Percentiles rank a stretch among this genome's conserved stretches.
These are phyloP conservation scores for Sus cebifrons DNA, from an alignment of 2,797 vertebrate species.

Conservation along the genomic window DNA sequence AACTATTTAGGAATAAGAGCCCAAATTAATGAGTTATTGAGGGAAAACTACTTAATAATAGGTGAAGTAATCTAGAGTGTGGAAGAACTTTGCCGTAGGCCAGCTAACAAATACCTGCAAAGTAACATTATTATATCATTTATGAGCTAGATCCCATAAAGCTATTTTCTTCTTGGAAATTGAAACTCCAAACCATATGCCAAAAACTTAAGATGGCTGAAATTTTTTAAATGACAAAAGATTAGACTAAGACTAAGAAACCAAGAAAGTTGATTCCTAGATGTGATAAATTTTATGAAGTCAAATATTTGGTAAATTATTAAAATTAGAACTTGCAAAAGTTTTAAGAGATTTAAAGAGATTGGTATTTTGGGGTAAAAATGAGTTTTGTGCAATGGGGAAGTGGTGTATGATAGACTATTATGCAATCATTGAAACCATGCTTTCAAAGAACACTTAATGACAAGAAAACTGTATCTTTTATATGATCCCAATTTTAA, in stretches of 20 bases:
- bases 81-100: neutral
- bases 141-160: neutral
- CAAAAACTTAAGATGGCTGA: neutral
- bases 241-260: neutral
- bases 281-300: neutral
- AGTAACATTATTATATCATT: neutral
- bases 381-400: neutral
- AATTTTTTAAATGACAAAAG: constrained; percentile 6
- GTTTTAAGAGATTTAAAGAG: neutral
- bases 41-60: neutral
- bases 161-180: constrained; percentile 1
- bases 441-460: neutral
- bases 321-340: constrained; percentile 29
- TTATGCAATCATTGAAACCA: neutral
- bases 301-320: neutral
- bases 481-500: neutral
- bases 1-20: neutral
- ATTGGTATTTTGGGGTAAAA: neutral
- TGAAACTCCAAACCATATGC: neutral
- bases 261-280: neutral
- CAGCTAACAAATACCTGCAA: neutral
- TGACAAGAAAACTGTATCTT: neutral
- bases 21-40: neutral
- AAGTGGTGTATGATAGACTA: neutral
- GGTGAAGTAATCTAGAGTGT: neutral